Evolutionary conservation across 2,888 invertebrate genomes (phyloP).

Genomic region (Perdita meconis): DNA sequence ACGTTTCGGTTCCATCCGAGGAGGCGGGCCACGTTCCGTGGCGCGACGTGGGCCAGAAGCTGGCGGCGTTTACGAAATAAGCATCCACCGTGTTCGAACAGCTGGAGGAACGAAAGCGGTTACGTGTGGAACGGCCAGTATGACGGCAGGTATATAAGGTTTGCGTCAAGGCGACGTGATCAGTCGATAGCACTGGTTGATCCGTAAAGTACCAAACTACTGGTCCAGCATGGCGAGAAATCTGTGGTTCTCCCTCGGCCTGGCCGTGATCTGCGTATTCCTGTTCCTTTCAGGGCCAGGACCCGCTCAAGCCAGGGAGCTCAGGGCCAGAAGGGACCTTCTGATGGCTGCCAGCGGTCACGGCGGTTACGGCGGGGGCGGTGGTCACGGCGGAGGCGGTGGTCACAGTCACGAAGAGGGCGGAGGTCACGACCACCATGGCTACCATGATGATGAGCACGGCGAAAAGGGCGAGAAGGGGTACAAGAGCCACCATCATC

Average conservation of each 20-base stretch:
- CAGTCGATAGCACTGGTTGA: slow-evolving; percentile 77
- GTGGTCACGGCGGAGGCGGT: slow-evolving; percentile 83
- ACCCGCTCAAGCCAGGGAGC: slow-evolving; percentile 73
- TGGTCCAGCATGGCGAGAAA: slow-evolving; percentile 74
- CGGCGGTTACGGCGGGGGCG: slow-evolving; percentile 78
- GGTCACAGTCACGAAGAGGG: slow-evolving; percentile 78
- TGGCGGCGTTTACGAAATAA: slow-evolving; percentile 76
- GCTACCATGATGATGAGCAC: slow-evolving; percentile 85
- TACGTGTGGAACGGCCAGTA: slow-evolving; percentile 75
- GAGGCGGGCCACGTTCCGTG: neutral
- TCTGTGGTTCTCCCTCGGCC: slow-evolving; percentile 72
- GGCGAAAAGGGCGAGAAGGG: slow-evolving; percentile 86
- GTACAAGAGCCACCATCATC: slow-evolving; percentile 79
- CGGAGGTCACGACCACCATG: slow-evolving; percentile 83
- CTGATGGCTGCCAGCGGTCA: slow-evolving; percentile 75
- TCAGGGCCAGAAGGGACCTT: slow-evolving; percentile 67
- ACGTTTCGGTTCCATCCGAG: neutral
- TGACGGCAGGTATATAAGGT: slow-evolving; percentile 79
- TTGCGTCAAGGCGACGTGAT: slow-evolving; percentile 69
- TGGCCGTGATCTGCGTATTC: slow-evolving; percentile 71
- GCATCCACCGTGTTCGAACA: slow-evolving; percentile 61
- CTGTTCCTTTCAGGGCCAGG: slow-evolving; percentile 70
- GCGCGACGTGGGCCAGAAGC: slow-evolving; percentile 12
- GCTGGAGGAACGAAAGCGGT: slow-evolving; percentile 79
- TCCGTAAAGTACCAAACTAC: slow-evolving; percentile 64